Conservation (phyloP, 1,140 invertebrate species). For the Zaprionus capensis region DNA sequence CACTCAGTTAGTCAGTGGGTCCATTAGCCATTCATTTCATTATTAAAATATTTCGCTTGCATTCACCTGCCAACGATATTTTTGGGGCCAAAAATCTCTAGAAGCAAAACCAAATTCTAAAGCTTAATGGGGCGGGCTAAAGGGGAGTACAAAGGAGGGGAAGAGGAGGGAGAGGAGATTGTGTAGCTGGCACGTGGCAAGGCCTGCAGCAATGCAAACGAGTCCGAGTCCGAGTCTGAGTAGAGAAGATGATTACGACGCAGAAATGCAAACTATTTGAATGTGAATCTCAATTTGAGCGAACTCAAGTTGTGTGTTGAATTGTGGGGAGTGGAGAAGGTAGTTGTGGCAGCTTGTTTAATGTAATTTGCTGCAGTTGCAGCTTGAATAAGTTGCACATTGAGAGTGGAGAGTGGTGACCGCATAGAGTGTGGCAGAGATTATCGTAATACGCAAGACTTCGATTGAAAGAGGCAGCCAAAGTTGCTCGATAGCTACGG, state of each 20-base stretch:
- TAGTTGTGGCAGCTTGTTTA: constrained; percentile 10
- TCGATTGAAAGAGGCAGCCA: background rate
- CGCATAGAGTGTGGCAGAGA: constrained; percentile 1
- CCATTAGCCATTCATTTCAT: constrained; percentile 58
- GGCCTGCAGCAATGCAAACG: constrained; percentile 3
- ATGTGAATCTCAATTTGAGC: constrained; percentile 11
- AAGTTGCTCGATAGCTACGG: background rate
- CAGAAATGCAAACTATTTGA: constrained; percentile 29
- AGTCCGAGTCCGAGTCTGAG: background rate
- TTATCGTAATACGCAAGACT: background rate
- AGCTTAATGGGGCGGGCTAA: constrained; percentile 26
- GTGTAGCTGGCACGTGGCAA: constrained; percentile 5
- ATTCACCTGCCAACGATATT: constrained; percentile 53
- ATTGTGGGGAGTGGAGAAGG: background rate
- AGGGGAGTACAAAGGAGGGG: background rate
- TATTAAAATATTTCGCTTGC: constrained; percentile 65
- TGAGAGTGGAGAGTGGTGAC: background rate
- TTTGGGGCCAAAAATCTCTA: constrained; percentile 23
- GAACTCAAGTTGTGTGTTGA: constrained; percentile 18
- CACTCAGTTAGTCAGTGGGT: constrained; percentile 7
- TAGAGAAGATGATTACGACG: constrained; percentile 2
- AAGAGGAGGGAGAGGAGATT: background rate
- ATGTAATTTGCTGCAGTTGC: constrained; percentile 27
- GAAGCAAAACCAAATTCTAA: constrained; percentile 30
- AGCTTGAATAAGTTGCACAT: background rate